Base-by-base conservation (phyloP, 2,113 vertebrate species). In the Channa argus region DNA sequence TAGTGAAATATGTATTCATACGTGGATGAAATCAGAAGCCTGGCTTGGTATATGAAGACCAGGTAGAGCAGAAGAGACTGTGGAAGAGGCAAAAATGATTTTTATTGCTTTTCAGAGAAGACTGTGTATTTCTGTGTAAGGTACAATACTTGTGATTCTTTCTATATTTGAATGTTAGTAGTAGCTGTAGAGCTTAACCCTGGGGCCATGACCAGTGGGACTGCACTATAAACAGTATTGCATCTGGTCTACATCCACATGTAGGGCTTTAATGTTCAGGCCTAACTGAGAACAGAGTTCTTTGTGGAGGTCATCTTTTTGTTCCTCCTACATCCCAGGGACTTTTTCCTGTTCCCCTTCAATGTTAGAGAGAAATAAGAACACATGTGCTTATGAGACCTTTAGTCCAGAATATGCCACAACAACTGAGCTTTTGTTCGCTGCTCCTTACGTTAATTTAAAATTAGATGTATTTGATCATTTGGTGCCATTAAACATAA, bases 161-260 rank as follows among this genome's bases (percentile, higher is more conserved):
- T 74, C 63, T 81, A 75, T 83, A 81, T 88, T 83, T 90, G 88
- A 91, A 91, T 91, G 87, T 90, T 78, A 79, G 77, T 80, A 82
- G 74, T 83, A 82, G 87, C 62, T 79, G 71, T 85, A 73, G 73
- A 77, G 77, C 72, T 82, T 77, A 83, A 80, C 70, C 71, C 68
- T 60, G 67, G 79, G 68, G 76, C 60, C 76, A 55, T 68, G 61
- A 74, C 81, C 76, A 43, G 76, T 63, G 77, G 63, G 78, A 80
- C 65, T 84, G 68, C 71, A 78, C 71, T 79, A 79, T 80, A 71
- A 84, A 79, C 81, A 75, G 59, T 67, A 69, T 63, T 60, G 66
- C 65, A 39, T 82, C 66, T 75, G 67, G 77, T 85, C 74, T 3
- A 53, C 64, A 54, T 82, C 58, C 65, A 81, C 51, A 76, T 3